Conservation (phyloP, 2,113 vertebrate genomes). For the Hypocryptadius cinnamomeus region DNA sequence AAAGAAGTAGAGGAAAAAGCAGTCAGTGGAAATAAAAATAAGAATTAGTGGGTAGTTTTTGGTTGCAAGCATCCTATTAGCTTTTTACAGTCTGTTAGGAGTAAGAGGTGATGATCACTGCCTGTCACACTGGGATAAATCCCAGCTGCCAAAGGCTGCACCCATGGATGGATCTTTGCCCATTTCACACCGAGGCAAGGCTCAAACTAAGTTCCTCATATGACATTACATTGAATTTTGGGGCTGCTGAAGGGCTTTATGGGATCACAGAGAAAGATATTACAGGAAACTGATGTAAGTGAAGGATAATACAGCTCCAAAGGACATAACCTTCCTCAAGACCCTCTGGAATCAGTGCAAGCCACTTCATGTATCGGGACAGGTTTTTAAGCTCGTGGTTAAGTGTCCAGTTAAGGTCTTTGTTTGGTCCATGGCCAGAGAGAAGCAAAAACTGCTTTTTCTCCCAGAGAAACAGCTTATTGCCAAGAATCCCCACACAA, state of each 20-base stretch:
- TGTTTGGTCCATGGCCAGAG: not conserved
- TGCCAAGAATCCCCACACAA: slow-evolving; percentile 51
- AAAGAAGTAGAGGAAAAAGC: not conserved
- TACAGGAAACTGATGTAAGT: not conserved
- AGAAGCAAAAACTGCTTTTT: slow-evolving; percentile 42
- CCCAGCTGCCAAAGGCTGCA: not conserved
- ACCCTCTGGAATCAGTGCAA: not conserved
- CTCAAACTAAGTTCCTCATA: not conserved
- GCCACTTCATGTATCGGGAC: fast-evolving
- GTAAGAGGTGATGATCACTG: not conserved
- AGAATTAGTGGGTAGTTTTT: not conserved
- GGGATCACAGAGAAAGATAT: not conserved
- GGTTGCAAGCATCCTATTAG: not conserved
- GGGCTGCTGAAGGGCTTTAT: not conserved
- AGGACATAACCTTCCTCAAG: not conserved
- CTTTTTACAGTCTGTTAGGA: not conserved
- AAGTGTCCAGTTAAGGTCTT: not conserved
- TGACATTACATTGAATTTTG: not conserved
- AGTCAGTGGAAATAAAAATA: not conserved
- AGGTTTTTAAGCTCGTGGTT: not conserved
- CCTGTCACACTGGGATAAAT: not conserved
- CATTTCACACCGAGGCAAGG: not conserved
- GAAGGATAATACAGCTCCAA: not conserved
- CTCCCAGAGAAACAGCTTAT: slow-evolving; percentile 12
- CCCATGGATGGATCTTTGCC: not conserved